phyloP scores from a whole-genome alignment of 2,797 vertebrate species.

The Gymnodraco acuticeps region DNA sequence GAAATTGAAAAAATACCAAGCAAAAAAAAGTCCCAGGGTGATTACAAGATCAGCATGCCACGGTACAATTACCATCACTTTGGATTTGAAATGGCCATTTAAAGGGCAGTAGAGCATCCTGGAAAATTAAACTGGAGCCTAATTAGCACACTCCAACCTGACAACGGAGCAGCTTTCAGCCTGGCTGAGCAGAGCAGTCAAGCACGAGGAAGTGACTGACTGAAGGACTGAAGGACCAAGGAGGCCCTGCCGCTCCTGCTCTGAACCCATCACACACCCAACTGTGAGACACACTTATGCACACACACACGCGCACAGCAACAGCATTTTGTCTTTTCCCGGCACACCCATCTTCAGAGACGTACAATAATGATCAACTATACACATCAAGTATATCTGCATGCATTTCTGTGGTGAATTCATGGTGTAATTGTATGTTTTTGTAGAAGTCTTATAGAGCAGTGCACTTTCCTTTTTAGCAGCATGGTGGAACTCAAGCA shows the following conservation, averaged over 20 bases:
- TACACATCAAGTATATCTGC: not conserved
- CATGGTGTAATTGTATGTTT: not conserved
- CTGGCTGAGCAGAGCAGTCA: constrained; percentile 93
- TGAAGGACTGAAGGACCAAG: constrained; percentile 83
- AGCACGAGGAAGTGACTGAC: constrained; percentile 90
- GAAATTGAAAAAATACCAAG: constrained; percentile 79
- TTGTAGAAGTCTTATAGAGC: not conserved
- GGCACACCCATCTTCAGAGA: constrained; percentile 3
- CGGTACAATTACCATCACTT: constrained; percentile 96
- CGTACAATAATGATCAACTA: not conserved
- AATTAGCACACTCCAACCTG: constrained; percentile 97
- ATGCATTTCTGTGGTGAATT: not conserved
- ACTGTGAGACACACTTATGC: constrained; percentile 66
- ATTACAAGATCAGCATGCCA: constrained; percentile 94
- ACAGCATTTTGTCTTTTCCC: constrained; percentile 1
- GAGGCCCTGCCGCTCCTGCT: constrained; percentile 74
- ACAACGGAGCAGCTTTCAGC: constrained; percentile 94
- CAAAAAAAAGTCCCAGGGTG: constrained; percentile 85
- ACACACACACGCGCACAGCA: constrained; percentile 20
- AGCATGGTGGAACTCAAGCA: constrained; percentile 43
- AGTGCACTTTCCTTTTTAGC: constrained; percentile 5
- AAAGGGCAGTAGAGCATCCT: constrained; percentile 96
- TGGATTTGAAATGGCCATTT: constrained; percentile 98
- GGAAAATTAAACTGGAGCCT: constrained; percentile 96
- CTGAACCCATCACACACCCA: constrained; percentile 71